Percentiles rank a stretch among this genome's conserved stretches.
These are phyloP conservation scores for Epinephelus cyanopodus DNA, from an alignment of 2,113 vertebrate species.

Conservation along the genomic window DNA sequence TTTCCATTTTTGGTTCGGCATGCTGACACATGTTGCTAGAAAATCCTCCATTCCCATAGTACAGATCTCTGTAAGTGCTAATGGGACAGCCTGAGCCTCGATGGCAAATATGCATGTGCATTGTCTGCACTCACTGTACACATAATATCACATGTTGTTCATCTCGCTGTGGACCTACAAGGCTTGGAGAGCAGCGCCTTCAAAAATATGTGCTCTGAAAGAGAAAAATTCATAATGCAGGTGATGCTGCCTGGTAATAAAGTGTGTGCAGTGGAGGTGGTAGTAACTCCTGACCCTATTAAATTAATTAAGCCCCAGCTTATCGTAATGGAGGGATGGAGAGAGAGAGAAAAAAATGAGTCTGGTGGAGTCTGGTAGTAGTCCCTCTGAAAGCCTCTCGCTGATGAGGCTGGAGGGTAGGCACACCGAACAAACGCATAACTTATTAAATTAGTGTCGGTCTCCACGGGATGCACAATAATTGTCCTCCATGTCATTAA, in stretches of 20 bases:
- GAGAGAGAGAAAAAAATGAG: constrained; percentile 18
- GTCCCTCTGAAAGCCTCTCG: constrained; percentile 66
- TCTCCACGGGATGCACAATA: constrained; percentile 77
- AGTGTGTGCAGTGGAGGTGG: constrained; percentile 74
- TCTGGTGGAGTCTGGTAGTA: constrained; percentile 53
- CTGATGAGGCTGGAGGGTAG: constrained; percentile 74
- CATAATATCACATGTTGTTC: neutral
- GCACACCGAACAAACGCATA: constrained; percentile 70
- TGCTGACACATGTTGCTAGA: neutral
- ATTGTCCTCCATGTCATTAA: constrained; percentile 83
- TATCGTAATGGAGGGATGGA: constrained; percentile 71
- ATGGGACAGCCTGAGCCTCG: neutral
- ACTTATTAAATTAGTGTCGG: constrained; percentile 84
- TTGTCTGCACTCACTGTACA: neutral
- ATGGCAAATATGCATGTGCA: neutral
- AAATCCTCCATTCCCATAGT: neutral
- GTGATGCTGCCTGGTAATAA: constrained; percentile 67
- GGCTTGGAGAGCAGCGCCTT: constrained; percentile 15
- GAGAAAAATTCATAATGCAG: constrained; percentile 64
- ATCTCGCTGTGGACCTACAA: constrained; percentile 1
- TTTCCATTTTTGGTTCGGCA: neutral
- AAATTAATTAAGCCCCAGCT: constrained; percentile 85
- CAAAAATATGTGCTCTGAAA: constrained; percentile 55
- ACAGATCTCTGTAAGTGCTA: neutral
- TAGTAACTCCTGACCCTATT: constrained; percentile 85